phyloP scores from a whole-genome alignment of 2,888 invertebrate genomes.

The Eucriotettix oculatus region DNA sequence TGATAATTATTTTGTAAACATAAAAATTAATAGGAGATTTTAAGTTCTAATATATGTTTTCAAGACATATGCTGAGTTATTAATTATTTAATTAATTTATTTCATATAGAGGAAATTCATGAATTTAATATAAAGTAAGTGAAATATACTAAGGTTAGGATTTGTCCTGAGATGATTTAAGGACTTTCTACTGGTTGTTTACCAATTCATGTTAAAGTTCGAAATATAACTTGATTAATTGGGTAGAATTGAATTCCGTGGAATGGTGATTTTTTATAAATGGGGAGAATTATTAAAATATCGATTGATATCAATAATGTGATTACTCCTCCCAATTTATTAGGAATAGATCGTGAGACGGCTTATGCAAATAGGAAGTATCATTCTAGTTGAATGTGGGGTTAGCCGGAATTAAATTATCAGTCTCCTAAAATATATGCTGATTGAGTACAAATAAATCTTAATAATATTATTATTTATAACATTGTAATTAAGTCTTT shows the following conservation, averaged over 20 bases:
- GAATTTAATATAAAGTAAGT: too few species aligned
- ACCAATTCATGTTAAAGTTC: not conserved
- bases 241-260: not conserved
- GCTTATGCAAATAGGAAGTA: conserved; percentile 72
- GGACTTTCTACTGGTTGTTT: not conserved
- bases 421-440: too few species aligned
- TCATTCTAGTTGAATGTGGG: conserved; percentile 76
- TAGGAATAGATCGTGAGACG: conserved; percentile 62
- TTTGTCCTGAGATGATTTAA: not conserved
- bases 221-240: not conserved
- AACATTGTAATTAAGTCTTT: too few species aligned
- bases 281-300: conserved; percentile 45
- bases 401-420: too few species aligned
- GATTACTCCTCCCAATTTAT: conserved; percentile 61
- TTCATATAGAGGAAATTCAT: too few species aligned
- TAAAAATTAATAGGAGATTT: not conserved
- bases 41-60: not conserved
- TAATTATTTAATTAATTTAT: too few species aligned
- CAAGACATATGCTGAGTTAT: not conserved
- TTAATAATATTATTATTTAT: too few species aligned
- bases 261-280: conserved; percentile 17
- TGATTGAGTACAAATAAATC: too few species aligned
- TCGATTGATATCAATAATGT: conserved; percentile 46
- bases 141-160: not conserved
- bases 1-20: not conserved